Evolutionary conservation across 2,888 invertebrate genomes (phyloP).

Genomic region (Drosophila barbarae): DNA sequence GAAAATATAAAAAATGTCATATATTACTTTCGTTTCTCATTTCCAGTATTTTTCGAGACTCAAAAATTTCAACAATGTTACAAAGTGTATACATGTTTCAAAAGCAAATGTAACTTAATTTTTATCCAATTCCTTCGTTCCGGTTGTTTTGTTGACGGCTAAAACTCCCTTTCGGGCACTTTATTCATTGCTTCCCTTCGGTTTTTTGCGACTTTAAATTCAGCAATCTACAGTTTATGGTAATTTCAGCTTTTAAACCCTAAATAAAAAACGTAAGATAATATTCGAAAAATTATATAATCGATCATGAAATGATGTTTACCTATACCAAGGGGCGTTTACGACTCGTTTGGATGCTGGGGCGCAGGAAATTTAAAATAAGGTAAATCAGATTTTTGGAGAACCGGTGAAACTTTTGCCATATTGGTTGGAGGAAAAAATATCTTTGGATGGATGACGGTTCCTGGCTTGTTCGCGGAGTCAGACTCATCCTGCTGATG

Average conservation of each 20-base stretch:
- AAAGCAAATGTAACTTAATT: not conserved
- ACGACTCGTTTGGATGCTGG: not conserved
- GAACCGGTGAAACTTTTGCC: not conserved
- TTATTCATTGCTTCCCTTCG: not conserved
- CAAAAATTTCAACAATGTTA: constrained; percentile 2
- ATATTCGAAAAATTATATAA: no score
- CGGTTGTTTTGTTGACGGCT: not conserved
- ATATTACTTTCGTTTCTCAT: not conserved
- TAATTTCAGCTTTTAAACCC: not conserved
- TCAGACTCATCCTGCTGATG: not conserved
- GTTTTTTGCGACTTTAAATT: not conserved
- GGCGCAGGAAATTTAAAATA: not conserved
- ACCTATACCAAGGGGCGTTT: not conserved
- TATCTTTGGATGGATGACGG: not conserved
- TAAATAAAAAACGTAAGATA: not conserved
- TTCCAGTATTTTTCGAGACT: not conserved
- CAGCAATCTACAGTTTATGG: not conserved
- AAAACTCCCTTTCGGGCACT: not conserved
- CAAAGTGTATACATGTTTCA: not conserved
- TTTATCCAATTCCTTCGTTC: not conserved
- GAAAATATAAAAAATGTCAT: not conserved
- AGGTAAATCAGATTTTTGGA: not conserved
- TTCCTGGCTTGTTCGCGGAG: not conserved
- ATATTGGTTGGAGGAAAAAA: not conserved
- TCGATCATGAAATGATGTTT: not conserved